A percentile compares a stretch with the other conserved stretches of the same genome.
phyloP scores from a whole-genome alignment of 2,113 vertebrate species.

The Phrynosoma platyrhinos region DNA sequence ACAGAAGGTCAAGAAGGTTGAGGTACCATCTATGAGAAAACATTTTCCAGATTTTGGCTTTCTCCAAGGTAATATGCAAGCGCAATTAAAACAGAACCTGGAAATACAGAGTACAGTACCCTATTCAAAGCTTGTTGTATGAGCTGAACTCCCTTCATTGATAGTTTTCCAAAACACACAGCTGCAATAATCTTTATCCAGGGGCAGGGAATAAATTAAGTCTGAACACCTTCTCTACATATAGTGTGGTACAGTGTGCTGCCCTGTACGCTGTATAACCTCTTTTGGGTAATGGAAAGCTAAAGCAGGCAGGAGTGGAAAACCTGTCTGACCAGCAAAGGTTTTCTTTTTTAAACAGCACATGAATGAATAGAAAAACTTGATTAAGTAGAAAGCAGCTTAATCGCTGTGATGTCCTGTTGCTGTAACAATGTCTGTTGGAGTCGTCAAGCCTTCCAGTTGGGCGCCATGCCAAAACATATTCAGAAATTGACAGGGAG shows the following conservation, averaged over 20 bases:
- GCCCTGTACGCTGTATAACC: slow-evolving; percentile 70
- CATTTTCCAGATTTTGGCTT: slow-evolving; percentile 77
- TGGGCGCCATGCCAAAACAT: slow-evolving; percentile 67
- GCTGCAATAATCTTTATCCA: slow-evolving; percentile 80
- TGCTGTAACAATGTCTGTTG: slow-evolving; percentile 63
- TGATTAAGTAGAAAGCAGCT: slow-evolving; percentile 52
- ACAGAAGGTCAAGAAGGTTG: slow-evolving; percentile 72
- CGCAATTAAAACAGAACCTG: slow-evolving; percentile 78
- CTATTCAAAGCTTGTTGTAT: slow-evolving; percentile 76
- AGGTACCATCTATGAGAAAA: slow-evolving; percentile 74
- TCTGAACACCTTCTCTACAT: slow-evolving; percentile 73
- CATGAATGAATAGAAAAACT: slow-evolving; percentile 62
- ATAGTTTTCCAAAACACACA: slow-evolving; percentile 79
- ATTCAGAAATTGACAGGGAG: slow-evolving; percentile 63
- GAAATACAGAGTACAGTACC: slow-evolving; percentile 78
- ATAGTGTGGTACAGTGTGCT: slow-evolving; percentile 72
- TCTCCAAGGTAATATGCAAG: slow-evolving; percentile 75
- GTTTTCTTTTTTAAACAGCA: slow-evolving; percentile 66
- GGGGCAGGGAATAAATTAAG: slow-evolving; percentile 79
- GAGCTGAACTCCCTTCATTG: slow-evolving; percentile 77
- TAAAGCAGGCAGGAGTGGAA: slow-evolving; percentile 69
- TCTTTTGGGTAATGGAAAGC: slow-evolving; percentile 70
- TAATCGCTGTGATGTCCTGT: slow-evolving; percentile 63
- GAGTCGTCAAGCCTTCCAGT: slow-evolving; percentile 33
- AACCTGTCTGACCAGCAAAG: slow-evolving; percentile 69